These are phyloP conservation scores for Trididemnum miniatum DNA, from an alignment of 23 tunicate species.

Conservation along the genomic window DNA sequence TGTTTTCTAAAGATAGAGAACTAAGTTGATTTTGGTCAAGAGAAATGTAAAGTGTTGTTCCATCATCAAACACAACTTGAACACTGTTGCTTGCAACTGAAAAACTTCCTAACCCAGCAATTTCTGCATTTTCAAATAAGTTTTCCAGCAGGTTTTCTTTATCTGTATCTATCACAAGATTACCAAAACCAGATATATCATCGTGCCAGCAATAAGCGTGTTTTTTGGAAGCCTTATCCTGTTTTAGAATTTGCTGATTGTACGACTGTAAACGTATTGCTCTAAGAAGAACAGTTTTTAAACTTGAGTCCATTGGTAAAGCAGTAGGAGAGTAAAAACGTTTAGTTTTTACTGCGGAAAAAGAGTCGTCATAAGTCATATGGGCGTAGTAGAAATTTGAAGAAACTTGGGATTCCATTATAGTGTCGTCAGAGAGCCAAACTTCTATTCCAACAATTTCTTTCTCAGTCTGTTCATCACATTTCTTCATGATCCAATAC, in stretches of 20 bases:
- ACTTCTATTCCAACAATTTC: constrained; percentile 17
- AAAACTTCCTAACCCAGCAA: constrained; percentile 53
- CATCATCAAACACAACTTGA: constrained; percentile 61
- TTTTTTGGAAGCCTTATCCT: not conserved
- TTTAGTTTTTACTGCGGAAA: not conserved
- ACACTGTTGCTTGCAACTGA: constrained; percentile 56
- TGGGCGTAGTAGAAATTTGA: constrained; percentile 46
- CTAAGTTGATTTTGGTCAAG: not conserved
- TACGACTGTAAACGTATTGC: constrained; percentile 44
- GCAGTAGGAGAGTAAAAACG: constrained; percentile 59
- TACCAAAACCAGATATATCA: constrained; percentile 5
- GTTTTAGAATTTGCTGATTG: not conserved
- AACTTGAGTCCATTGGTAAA: constrained; percentile 43
- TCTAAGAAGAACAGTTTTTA: constrained; percentile 51
- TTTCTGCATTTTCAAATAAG: constrained; percentile 14
- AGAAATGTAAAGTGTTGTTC: constrained; percentile 43
- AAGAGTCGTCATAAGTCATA: not conserved
- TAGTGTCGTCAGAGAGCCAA: constrained; percentile 52
- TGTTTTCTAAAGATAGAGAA: not conserved
- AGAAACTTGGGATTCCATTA: constrained; percentile 20
- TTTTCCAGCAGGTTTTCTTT: not conserved
- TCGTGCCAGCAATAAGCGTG: constrained; percentile 23
- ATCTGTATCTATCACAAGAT: not conserved
- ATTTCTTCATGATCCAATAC: constrained; percentile 33
- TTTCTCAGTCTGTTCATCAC: not conserved